These are phyloP conservation scores for Pandemis corylana DNA, from an alignment of 2,888 invertebrate genomes.

Conservation along the genomic window DNA sequence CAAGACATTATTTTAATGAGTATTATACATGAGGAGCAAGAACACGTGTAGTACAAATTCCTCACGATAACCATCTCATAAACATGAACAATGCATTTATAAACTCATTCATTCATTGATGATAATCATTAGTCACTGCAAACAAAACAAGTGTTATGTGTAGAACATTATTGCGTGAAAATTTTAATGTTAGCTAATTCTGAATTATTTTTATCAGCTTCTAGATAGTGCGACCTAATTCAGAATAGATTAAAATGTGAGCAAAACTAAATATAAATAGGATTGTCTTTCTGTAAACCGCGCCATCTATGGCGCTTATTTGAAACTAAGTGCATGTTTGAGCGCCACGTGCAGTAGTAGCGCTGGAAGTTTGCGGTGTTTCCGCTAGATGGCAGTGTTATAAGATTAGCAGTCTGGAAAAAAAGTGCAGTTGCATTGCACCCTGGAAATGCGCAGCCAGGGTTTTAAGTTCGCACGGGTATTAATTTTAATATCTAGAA, in stretches of 20 bases:
- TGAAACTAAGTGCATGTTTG: neutral
- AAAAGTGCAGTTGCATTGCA: slow-evolving; percentile 38
- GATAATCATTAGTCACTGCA: neutral
- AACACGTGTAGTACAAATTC: slow-evolving; percentile 5
- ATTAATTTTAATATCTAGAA: slow-evolving; percentile 10
- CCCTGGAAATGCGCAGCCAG: slow-evolving; percentile 34
- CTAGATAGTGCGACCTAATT: slow-evolving; percentile 30
- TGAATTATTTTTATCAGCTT: slow-evolving; percentile 20
- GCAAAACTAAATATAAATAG: slow-evolving; percentile 22
- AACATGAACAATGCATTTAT: slow-evolving; percentile 23
- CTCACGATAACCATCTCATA: slow-evolving; percentile 9
- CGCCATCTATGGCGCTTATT: slow-evolving; percentile 14
- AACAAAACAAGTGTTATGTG: neutral
- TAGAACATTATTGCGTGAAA: neutral
- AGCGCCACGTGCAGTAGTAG: neutral
- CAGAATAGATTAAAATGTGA: neutral
- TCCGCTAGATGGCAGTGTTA: slow-evolving; percentile 23
- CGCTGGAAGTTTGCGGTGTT: neutral
- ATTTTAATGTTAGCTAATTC: neutral
- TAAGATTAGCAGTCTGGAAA: neutral
- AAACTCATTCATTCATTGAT: neutral
- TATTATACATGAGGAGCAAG: slow-evolving; percentile 8
- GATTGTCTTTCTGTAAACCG: neutral
- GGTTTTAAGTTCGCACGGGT: slow-evolving; percentile 1
- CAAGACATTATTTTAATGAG: neutral